Percentiles rank a stretch among this genome's conserved stretches.
phyloP scores from a whole-genome alignment of 2,113 vertebrate genomes.

The Pseudorectes ferrugineus region DNA sequence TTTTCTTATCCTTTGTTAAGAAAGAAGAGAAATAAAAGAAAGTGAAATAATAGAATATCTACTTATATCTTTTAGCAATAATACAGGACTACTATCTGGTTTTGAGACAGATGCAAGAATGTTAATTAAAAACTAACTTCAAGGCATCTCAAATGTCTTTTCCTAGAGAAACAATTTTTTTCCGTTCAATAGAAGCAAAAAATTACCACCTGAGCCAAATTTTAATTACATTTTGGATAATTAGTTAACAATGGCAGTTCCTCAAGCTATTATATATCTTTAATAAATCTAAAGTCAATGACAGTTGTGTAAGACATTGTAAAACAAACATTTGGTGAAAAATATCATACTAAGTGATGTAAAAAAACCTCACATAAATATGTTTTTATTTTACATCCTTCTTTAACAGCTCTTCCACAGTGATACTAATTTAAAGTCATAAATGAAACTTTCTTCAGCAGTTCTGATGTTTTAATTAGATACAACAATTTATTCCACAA shows the following conservation, averaged over 20 bases:
- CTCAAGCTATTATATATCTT: neutral
- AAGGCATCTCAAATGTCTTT: neutral
- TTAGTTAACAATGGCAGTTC: neutral
- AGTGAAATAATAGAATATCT: neutral
- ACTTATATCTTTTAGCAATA: neutral
- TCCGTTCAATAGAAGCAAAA: neutral
- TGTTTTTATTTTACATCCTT: neutral
- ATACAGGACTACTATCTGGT: neutral
- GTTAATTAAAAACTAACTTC: neutral
- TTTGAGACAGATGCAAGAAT: neutral
- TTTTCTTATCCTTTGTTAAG: neutral
- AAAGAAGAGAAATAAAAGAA: neutral
- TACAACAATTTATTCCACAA: neutral
- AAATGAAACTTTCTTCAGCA: neutral
- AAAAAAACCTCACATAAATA: neutral
- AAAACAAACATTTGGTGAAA: neutral
- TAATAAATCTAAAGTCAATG: neutral
- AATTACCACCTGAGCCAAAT: neutral
- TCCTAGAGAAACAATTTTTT: neutral
- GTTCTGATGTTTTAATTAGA: neutral
- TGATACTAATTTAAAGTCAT: neutral
- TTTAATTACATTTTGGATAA: neutral
- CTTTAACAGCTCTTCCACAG: neutral
- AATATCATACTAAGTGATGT: neutral
- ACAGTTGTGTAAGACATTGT: neutral